Base-by-base conservation (phyloP, 2,888 invertebrate genomes). In the Hedychridium roseum region DNA sequence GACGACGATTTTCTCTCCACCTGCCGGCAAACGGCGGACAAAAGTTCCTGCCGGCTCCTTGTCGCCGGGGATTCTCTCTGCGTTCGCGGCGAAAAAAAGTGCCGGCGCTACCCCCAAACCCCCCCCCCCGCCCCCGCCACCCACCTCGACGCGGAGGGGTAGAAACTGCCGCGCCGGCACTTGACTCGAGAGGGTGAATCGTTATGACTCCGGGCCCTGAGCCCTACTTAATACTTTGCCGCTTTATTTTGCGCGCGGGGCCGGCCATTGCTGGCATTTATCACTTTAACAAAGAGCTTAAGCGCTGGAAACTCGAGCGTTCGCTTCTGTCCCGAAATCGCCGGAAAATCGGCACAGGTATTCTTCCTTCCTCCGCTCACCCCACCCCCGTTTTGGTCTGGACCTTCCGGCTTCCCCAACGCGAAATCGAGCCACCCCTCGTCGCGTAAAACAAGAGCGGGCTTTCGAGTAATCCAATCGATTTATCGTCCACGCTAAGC, bases 121-220 rank as follows among this genome's bases (percentile, higher is more conserved):
- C 23, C 36, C 20, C 39, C 15, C 12, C 4, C 26, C 31, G 32
- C 31, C 32, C 17, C 18, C 5, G 20, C 14, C 28, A 16, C 36
- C 23, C 27, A 21, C 5, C 23, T 23, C 31, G 47, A 20, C 18
- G 2, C 15, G 27, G 38, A 16, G 27, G 20, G 44, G n/a, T 11
- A 38, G 42, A 57, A 32, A 56, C 41, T 44, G 44, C 35, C 21
- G 57, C 40, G 26, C 56, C 53, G 50, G 53, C 69, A 68, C 70
- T 71, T 50, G 68, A 70, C 52, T 57, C 60, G 60, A 62, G 73
- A 67, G 69, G 69, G 67, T 73, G 68, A 73, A 71, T 73, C 68
- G 67, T 68, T 69, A 66, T 66, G 68, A 69, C 66, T 66, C 54
- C 38, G 57, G 55, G 55, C 57, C 49, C 55, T 63, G 70, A 66